These are phyloP conservation scores for Chymomyza fuscimana DNA, from an alignment of 2,888 invertebrate genomes.

Conservation along the genomic window DNA sequence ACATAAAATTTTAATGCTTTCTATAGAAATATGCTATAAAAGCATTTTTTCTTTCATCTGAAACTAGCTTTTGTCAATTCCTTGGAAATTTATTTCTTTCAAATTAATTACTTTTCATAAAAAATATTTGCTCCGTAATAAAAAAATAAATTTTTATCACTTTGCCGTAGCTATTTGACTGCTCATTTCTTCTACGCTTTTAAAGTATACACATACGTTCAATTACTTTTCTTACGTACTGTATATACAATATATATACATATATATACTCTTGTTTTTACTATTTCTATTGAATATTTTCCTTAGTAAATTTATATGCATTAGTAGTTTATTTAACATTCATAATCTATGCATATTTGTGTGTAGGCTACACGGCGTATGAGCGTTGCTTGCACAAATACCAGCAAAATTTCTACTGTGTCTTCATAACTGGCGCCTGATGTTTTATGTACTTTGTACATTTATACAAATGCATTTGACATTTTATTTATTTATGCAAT, in stretches of 20 bases:
- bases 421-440: not conserved
- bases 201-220: not conserved
- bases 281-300: not conserved
- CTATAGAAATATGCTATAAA: conserved; percentile 18
- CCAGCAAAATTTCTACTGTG: not conserved
- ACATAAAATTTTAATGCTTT: too few species aligned
- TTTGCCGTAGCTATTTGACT: too few species aligned
- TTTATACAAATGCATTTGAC: not conserved
- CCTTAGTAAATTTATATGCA: conserved; percentile 42
- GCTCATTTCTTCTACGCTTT: too few species aligned
- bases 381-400: not conserved
- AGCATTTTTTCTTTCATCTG: too few species aligned
- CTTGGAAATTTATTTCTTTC: not conserved
- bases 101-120: not conserved
- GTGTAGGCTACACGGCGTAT: not conserved
- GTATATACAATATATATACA: conserved; percentile 1
- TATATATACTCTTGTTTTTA: not conserved
- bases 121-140: not conserved
- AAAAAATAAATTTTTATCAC: not conserved
- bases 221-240: conserved; percentile 31
- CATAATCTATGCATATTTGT: conserved; percentile 17
- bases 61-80: conserved; percentile 28
- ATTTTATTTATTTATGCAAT: not conserved
- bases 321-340: conserved; percentile 60
- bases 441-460: not conserved